phyloP scores from a whole-genome alignment of 2,888 invertebrate genomes.

The Ormyrus pomaceus region DNA sequence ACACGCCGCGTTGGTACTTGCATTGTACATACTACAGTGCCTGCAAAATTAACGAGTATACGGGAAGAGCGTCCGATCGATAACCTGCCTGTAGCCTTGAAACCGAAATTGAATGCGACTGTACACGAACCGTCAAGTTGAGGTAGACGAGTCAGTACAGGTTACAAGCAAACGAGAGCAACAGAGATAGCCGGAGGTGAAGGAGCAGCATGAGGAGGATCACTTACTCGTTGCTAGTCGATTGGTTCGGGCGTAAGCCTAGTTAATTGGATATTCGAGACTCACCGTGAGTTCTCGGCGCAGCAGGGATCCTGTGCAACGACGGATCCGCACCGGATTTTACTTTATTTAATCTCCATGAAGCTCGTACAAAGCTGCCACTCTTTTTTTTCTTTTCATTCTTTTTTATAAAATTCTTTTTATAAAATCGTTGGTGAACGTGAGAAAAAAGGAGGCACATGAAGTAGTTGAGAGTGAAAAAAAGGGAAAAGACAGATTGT shows the following conservation, averaged over 20 bases:
- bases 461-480: too few species aligned
- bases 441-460: background rate
- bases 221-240: background rate
- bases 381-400: too few species aligned
- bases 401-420: too few species aligned
- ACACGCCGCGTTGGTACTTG: background rate
- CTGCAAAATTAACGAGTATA: slow-evolving; percentile 29
- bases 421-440: too few species aligned
- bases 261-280: slow-evolving; percentile 20
- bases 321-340: background rate
- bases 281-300: background rate
- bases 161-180: too few species aligned
- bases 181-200: too few species aligned
- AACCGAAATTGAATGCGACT: slow-evolving; percentile 35
- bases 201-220: background rate
- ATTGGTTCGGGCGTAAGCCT: background rate
- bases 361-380: too few species aligned
- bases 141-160: background rate
- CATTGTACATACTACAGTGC: background rate
- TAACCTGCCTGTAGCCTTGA: slow-evolving; percentile 23
- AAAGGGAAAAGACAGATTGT: too few species aligned
- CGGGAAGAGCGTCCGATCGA: slow-evolving; percentile 16
- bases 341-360: background rate
- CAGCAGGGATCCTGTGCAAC: background rate
- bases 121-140: background rate